Conservation (phyloP, 2,888 invertebrate genomes). For the Cosmia trapezina region DNA sequence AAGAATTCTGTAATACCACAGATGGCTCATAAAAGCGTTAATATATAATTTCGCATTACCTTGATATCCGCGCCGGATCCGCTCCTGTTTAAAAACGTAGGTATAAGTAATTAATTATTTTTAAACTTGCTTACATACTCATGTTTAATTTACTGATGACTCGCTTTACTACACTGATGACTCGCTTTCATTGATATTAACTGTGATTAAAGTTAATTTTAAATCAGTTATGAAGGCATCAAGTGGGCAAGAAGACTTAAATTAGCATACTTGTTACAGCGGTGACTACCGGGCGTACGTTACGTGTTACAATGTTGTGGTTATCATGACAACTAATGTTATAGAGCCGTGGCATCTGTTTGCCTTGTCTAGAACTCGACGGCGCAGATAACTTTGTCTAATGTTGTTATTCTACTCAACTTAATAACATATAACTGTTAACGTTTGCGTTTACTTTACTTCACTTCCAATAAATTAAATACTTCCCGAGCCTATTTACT, state of each 20-base stretch:
- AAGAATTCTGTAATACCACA: slow-evolving; percentile 11
- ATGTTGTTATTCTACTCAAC: slow-evolving; percentile 12
- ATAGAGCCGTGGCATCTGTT: slow-evolving; percentile 37
- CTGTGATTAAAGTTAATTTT: slow-evolving; percentile 60
- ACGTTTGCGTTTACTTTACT: slow-evolving; percentile 11
- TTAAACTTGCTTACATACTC: slow-evolving; percentile 17
- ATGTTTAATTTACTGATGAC: slow-evolving; percentile 29
- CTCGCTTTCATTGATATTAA: slow-evolving; percentile 55
- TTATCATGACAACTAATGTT: slow-evolving; percentile 40
- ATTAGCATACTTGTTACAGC: slow-evolving; percentile 62
- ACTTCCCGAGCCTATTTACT: background rate
- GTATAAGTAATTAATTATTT: slow-evolving; percentile 39
- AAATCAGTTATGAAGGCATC: slow-evolving; percentile 65
- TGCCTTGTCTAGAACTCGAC: slow-evolving; percentile 24
- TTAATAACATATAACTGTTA: slow-evolving; percentile 6
- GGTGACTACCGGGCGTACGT: slow-evolving; percentile 19
- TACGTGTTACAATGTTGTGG: slow-evolving; percentile 30
- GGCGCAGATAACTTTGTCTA: slow-evolving; percentile 21
- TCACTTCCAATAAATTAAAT: slow-evolving; percentile 4
- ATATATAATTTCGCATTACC: slow-evolving; percentile 33
- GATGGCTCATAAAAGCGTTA: slow-evolving; percentile 23
- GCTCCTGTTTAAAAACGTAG: slow-evolving; percentile 29
- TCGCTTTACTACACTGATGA: slow-evolving; percentile 28
- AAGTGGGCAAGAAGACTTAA: slow-evolving; percentile 59
- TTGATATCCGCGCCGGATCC: slow-evolving; percentile 25